Percentiles rank a stretch among this genome's conserved stretches.
Evolutionary conservation across 2,888 invertebrate species (phyloP).

Genomic region (Xylota segnis): DNA sequence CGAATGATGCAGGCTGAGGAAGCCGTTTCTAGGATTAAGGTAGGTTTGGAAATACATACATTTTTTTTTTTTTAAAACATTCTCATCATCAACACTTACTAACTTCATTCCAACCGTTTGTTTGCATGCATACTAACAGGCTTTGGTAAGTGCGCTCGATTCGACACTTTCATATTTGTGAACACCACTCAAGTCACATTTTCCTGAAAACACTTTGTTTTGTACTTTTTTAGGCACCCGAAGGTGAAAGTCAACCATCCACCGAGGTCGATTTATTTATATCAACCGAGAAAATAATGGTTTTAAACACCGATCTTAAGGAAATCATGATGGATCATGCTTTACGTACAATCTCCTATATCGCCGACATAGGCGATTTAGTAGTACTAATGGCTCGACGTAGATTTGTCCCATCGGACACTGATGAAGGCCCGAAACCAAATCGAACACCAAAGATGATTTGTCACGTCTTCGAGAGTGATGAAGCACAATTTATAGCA

Average conservation of each 20-base stretch:
- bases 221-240: conserved; percentile 91
- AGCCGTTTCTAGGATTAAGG: conserved; percentile 99
- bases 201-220: background rate
- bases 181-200: background rate
- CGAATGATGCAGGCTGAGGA: conserved; percentile 99
- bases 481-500: conserved; percentile 99
- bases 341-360: conserved; percentile 98
- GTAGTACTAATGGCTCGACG: conserved; percentile 99
- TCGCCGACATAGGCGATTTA: conserved; percentile 99
- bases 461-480: conserved; percentile 99
- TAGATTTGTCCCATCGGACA: conserved; percentile 95
- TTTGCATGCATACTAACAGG: conserved; percentile 78
- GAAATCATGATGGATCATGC: conserved; percentile 99
- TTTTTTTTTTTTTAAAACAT: background rate
- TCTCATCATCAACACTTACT: conserved; percentile 47
- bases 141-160: conserved; percentile 80
- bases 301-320: conserved; percentile 98
- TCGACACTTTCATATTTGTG: background rate
- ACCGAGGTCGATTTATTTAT: conserved; percentile 99
- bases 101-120: conserved; percentile 63
- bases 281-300: conserved; percentile 99
- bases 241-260: conserved; percentile 98
- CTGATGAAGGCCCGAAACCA: conserved; percentile 88
- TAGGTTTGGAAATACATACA: conserved; percentile 86
- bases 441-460: conserved; percentile 98